Conservation (phyloP, 2,797 vertebrate species). For the Bradypus variegatus region DNA sequence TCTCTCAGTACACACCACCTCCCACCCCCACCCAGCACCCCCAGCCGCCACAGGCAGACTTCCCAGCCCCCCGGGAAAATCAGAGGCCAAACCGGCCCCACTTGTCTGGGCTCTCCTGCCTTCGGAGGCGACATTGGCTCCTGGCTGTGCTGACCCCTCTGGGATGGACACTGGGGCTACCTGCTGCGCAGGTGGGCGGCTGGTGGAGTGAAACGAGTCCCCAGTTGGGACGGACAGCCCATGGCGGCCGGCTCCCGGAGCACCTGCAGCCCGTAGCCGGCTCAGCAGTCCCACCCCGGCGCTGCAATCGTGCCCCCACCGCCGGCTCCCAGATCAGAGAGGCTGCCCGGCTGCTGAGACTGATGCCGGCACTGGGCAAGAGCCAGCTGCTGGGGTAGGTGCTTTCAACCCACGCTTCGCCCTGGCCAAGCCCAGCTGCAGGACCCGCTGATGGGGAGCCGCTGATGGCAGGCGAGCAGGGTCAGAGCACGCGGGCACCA, state of each 20-base stretch:
- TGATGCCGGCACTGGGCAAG: neutral
- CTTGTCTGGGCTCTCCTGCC: rapidly evolving
- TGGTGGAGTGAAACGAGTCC: rapidly evolving
- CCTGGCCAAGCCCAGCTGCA: rapidly evolving
- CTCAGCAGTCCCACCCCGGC: neutral
- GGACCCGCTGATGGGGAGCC: neutral
- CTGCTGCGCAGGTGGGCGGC: rapidly evolving
- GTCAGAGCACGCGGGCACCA: neutral
- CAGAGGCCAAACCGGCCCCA: neutral
- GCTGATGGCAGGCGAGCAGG: too few species aligned
- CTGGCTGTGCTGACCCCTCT: rapidly evolving
- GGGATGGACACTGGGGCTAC: rapidly evolving
- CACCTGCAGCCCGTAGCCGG: rapidly evolving
- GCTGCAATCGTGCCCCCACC: neutral
- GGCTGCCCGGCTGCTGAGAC: rapidly evolving
- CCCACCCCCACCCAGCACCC: rapidly evolving
- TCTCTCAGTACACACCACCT: rapidly evolving
- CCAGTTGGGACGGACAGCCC: too few species aligned
- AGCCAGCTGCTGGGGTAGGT: rapidly evolving
- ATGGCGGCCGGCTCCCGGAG: rapidly evolving
- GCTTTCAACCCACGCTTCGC: neutral
- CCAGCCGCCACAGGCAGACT: neutral
- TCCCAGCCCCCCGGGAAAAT: neutral
- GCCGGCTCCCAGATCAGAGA: neutral
- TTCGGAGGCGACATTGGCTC: neutral